phyloP scores from a whole-genome alignment of 1,140 invertebrate genomes.

The Drosophila prosaltans region DNA sequence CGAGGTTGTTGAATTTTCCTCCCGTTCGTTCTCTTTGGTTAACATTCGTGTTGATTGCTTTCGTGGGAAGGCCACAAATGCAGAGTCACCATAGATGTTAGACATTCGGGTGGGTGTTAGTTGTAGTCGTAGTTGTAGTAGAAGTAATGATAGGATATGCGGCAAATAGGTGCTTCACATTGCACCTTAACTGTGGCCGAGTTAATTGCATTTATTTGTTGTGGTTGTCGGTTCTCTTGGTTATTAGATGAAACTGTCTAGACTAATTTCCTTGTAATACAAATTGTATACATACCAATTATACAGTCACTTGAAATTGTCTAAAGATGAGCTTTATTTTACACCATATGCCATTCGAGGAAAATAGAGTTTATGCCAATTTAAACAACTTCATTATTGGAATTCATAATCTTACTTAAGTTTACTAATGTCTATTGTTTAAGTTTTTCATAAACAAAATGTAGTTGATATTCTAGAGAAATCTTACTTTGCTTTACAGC shows the following conservation, averaged over 20 bases:
- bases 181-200: constrained; percentile 25
- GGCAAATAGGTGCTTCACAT: background rate
- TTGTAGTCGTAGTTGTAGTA: too few species aligned
- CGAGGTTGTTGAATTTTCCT: constrained; percentile 52
- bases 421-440: too few species aligned
- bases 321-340: background rate
- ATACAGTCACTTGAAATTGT: background rate
- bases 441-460: too few species aligned
- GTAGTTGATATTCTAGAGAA: too few species aligned
- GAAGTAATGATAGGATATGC: too few species aligned
- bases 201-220: constrained; percentile 49
- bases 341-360: too few species aligned
- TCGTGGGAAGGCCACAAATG: constrained; percentile 17
- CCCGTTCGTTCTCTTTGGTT: constrained; percentile 8
- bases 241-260: constrained; percentile 51
- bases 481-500: too few species aligned
- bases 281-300: constrained; percentile 11
- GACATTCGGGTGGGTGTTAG: background rate
- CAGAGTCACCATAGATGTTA: background rate
- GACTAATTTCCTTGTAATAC: constrained; percentile 64
- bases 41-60: constrained; percentile 61
- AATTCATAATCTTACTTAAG: background rate
- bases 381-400: too few species aligned
- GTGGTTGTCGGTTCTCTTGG: background rate
- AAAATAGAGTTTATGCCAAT: too few species aligned